Evolutionary conservation across 2,113 vertebrate species (phyloP), one percentile per base, ranked within the genome.

Genomic region (Isurus oxyrinchus): DNA sequence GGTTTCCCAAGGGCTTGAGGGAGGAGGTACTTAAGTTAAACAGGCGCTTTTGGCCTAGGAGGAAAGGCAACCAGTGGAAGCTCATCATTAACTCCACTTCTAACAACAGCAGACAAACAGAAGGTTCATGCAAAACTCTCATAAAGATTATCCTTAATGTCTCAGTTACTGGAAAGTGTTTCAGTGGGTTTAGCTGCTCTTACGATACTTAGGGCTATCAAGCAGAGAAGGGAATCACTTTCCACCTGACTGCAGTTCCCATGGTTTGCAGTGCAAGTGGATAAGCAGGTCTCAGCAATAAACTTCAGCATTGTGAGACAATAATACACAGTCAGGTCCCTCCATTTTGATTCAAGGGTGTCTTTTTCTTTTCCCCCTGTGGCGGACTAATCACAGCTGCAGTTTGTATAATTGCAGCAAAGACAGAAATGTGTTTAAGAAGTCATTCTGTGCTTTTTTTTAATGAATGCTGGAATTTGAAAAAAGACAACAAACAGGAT

Each of bases 261-360:
- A 99, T 99, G 99, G 99, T 99, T 99, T 98, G 97, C 97, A 27
- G 98, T 99, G 98, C 98, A 98, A 98, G 98, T 98, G 98, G 98
- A 99, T 99, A 99, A 99, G 99, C 99, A 99, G 99, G 99, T 99
- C 99, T 99, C 98, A 98, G 99, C 99, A 99, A 99, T 99, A 99
- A 99, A 99, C 99, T 99, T 98, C 97, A 97, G 98, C 98, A 99
- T 99, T 99, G 99, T 99, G 98, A 98, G 97, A 98, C 98, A 98
- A 99, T 99, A 99, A 99, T 99, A 99, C 98, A 98, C 98, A 98
- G 99, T 99, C 99, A 99, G 99, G 99, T 99, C 99, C 98, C 98
- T 98, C 98, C 98, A 98, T 99, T 99, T 99, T 98, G 98, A 99
- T 99, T 99, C 99, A 99, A 99, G 99, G 98, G 99, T 99, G 99